Conservation (phyloP, 2,797 vertebrate species). For the Ispidina lecontei region DNA sequence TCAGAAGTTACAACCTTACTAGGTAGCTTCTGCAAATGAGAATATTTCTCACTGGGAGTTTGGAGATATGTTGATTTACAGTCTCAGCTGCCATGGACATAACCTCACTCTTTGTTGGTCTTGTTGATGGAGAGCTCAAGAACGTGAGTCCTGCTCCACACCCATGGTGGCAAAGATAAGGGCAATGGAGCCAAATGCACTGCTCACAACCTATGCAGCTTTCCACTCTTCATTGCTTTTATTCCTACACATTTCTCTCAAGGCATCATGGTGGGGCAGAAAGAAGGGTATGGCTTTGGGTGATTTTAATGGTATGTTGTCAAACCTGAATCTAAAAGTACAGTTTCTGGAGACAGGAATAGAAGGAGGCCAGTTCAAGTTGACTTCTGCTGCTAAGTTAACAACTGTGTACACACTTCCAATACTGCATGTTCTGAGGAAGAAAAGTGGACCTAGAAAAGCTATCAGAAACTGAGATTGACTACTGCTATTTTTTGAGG, state of each 20-base stretch:
- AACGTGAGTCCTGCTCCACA: neutral
- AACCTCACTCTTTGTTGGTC: neutral
- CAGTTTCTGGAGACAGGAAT: neutral
- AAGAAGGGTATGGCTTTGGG: neutral
- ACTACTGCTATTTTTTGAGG: neutral
- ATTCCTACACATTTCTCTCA: neutral
- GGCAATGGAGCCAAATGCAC: neutral
- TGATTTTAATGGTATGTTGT: neutral
- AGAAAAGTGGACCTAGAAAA: neutral
- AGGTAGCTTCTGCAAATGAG: neutral
- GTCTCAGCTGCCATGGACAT: neutral
- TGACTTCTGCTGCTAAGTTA: neutral
- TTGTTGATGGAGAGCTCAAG: neutral
- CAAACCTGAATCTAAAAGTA: neutral
- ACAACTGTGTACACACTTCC: neutral
- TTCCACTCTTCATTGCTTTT: neutral
- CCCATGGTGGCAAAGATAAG: neutral
- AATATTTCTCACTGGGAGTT: neutral
- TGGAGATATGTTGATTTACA: neutral
- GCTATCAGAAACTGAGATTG: neutral
- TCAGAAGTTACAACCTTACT: neutral
- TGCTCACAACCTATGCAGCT: neutral
- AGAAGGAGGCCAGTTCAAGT: neutral
- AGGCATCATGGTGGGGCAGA: neutral
- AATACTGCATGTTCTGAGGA: neutral